A percentile compares a stretch with the other conserved stretches of the same genome.
Evolutionary conservation across 53 echinoderm and acorn worm species (phyloP).

Genomic region (Zoroaster sp.): DNA sequence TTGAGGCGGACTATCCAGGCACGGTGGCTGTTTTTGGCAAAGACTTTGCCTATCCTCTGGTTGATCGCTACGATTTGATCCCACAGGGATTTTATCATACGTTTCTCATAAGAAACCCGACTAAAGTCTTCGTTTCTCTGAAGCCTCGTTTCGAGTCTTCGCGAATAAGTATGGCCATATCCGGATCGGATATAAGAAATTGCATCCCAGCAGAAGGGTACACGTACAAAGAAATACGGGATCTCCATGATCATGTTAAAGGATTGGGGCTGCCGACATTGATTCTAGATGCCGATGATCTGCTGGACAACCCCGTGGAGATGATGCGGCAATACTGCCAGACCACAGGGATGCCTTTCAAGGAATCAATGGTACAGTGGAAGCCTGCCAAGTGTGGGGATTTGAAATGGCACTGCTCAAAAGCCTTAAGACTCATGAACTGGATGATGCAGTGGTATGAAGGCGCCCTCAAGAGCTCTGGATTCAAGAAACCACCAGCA

Average conservation of each 20-base stretch:
- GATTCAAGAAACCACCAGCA: slow-evolving; percentile 55
- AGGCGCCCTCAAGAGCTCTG: slow-evolving; percentile 67
- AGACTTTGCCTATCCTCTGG: slow-evolving; percentile 60
- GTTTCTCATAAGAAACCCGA: slow-evolving; percentile 66
- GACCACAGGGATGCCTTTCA: slow-evolving; percentile 65
- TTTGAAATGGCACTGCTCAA: slow-evolving; percentile 69
- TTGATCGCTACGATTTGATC: slow-evolving; percentile 47
- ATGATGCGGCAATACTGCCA: slow-evolving; percentile 75
- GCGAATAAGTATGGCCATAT: neutral
- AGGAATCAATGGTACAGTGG: slow-evolving; percentile 72
- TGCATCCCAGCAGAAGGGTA: slow-evolving; percentile 58
- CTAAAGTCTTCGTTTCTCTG: slow-evolving; percentile 67
- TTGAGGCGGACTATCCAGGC: slow-evolving; percentile 38
- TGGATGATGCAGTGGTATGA: slow-evolving; percentile 73
- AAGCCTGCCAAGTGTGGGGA: slow-evolving; percentile 53
- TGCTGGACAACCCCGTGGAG: slow-evolving; percentile 63
- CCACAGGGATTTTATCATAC: slow-evolving; percentile 75
- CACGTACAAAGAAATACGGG: slow-evolving; percentile 65
- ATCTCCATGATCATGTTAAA: slow-evolving; percentile 50
- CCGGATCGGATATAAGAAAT: slow-evolving; percentile 32
- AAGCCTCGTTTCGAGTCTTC: slow-evolving; percentile 51
- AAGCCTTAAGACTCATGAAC: slow-evolving; percentile 37
- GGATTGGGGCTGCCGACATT: slow-evolving; percentile 36
- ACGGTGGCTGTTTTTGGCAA: slow-evolving; percentile 63
- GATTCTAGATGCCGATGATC: slow-evolving; percentile 82